Base-by-base conservation (phyloP, 2,888 invertebrate species). In the Rhamnusium bicolor region DNA sequence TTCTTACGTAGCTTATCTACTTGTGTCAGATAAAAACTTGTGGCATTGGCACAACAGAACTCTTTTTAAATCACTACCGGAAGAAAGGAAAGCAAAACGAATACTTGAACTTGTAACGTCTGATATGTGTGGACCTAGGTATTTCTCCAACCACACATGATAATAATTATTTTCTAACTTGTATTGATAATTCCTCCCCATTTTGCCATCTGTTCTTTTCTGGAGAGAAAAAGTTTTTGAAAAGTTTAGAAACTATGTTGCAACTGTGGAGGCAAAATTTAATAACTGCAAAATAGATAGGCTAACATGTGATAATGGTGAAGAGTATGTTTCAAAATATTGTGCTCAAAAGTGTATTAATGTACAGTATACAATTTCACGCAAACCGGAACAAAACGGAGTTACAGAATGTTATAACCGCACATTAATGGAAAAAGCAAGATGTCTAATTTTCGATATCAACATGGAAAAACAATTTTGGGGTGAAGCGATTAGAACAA, bases 361-460 rank as follows among this genome's bases (percentile, higher is more conserved):
- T n/a, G 49, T 78, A 0, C 61, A 76, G 47, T 76, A 73, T 65
- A 79, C 78, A 14, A 46, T 75, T 10, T 40, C 72, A 7, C 27
- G 70, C n/a, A 76, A 73, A 27, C 73, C 76, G 8, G 62, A 77
- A 53, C 76, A 79, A 62, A 78, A 79, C 69, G 76, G 74, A 5
- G 53, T 71, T 14, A 76, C 77, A 8, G 73, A 77, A 63, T 27
- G 71, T 8, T 75, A 51, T 24, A 78, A 75, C 21, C 53, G 77
- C n/a, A 73, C 74, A n/a, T 56, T 77, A 18, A 71, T 79, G 73
- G 75, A 78, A 32, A 75, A 71, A 49, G 71, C 78, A 7, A 68
- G 79, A 68, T 79, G 74, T 63, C 12, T 78, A 18, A 73, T 79
- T 29, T 75, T 72, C 58, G 75, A 78, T 67, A 62, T 73, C 5